phyloP scores from a whole-genome alignment of 2,797 vertebrate genomes.

The Brachyalestes nurse region DNA sequence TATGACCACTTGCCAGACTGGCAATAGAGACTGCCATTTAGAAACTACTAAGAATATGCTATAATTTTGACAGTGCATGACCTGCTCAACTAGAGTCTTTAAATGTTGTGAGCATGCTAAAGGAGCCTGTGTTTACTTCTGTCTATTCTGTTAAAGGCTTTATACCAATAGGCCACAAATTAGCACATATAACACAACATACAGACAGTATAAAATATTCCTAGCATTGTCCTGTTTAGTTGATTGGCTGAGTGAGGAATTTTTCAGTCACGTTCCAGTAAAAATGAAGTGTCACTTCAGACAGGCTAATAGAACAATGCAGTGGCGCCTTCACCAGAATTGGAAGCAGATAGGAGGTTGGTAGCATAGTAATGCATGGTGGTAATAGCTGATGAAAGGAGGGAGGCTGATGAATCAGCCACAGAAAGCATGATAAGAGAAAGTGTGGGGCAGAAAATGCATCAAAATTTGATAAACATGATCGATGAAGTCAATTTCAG shows the following conservation, averaged over 20 bases:
- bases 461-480: constrained; percentile 20
- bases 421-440: constrained; percentile 26
- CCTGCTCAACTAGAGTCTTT: not conserved
- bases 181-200: too few relatives aligned
- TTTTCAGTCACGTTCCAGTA: too few relatives aligned
- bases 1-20: too few relatives aligned
- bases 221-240: too few relatives aligned
- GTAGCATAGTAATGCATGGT: constrained; percentile 19
- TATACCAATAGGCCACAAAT: too few relatives aligned
- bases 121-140: not conserved
- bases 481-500: not conserved
- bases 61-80: not conserved
- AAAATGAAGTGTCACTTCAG: not conserved
- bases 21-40: too few relatives aligned
- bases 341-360: constrained; percentile 15
- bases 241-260: too few relatives aligned
- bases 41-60: not conserved
- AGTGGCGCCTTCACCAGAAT: constrained; percentile 17
- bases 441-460: constrained; percentile 14
- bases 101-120: not conserved
- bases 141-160: too few relatives aligned
- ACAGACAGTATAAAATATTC: too few relatives aligned
- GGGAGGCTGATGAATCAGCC: constrained; percentile 16
- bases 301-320: constrained; percentile 6
- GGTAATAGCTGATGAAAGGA: constrained; percentile 29